Conservation (phyloP, 2,797 vertebrate species). For the Mormyrops boulengeri region DNA sequence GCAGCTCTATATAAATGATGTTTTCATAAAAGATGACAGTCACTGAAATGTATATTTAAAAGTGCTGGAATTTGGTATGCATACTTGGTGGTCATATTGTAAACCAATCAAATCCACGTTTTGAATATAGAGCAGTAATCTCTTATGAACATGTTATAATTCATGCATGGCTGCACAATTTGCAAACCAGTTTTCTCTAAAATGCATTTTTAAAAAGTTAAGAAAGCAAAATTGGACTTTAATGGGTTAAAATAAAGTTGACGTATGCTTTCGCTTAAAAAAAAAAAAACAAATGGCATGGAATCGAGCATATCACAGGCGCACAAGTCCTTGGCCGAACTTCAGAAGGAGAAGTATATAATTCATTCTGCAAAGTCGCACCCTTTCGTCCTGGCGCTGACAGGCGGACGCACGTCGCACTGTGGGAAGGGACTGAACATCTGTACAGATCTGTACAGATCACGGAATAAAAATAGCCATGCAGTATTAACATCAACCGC, state of each 20-base stretch:
- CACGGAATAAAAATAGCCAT: background rate
- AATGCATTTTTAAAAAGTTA: background rate
- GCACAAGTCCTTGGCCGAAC: slow-evolving; percentile 6
- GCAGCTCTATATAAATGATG: background rate
- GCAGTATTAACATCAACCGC: background rate
- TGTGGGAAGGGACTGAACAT: slow-evolving; percentile 1
- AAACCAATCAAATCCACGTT: background rate
- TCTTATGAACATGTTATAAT: background rate
- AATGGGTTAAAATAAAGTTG: slow-evolving; percentile 23
- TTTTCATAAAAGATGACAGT: background rate
- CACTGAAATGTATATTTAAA: background rate
- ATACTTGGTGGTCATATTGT: background rate
- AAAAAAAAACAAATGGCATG: slow-evolving; percentile 14
- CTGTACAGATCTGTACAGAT: background rate
- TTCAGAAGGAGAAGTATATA: slow-evolving; percentile 18
- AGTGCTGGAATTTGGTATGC: background rate
- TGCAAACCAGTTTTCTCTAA: background rate
- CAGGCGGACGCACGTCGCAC: background rate
- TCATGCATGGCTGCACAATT: background rate
- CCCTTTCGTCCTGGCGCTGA: background rate
- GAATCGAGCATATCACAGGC: slow-evolving; percentile 18
- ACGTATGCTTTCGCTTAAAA: slow-evolving; percentile 15
- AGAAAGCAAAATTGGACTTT: background rate
- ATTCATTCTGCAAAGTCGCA: slow-evolving; percentile 17
- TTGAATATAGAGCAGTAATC: background rate